Evolutionary conservation across 35 echinoderm and acorn worm species (phyloP).

Genomic region (Anneissia japonica): DNA sequence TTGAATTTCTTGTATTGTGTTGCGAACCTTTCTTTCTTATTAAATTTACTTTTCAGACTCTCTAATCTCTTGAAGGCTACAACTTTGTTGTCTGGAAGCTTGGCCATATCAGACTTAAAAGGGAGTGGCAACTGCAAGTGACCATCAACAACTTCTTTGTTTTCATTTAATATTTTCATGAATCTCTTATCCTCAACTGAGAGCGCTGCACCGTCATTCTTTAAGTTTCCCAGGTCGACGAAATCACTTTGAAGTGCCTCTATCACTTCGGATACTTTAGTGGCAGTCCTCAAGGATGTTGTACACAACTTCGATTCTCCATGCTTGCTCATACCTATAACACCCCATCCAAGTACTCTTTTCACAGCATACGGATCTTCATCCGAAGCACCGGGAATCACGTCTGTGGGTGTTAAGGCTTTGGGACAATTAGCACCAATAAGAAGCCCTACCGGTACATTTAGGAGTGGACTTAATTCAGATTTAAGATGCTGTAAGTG

Average conservation of each 20-base stretch:
- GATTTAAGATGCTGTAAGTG: constrained; percentile 20
- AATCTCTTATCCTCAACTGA: constrained; percentile 19
- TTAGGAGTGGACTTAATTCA: constrained; percentile 5
- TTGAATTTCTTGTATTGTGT: constrained; percentile 31
- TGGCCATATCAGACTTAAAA: neutral
- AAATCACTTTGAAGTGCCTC: neutral
- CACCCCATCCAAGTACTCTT: constrained; percentile 56
- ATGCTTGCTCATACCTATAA: constrained; percentile 16
- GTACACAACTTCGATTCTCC: neutral
- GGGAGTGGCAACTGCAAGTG: constrained; percentile 19
- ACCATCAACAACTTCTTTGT: neutral
- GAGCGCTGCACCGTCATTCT: neutral
- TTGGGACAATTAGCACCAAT: constrained; percentile 35
- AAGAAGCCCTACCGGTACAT: constrained; percentile 21
- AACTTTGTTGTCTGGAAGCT: constrained; percentile 37
- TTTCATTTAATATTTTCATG: neutral
- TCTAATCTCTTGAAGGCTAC: constrained; percentile 8
- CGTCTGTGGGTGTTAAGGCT: constrained; percentile 36
- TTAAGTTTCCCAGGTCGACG: neutral
- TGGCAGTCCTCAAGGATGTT: neutral
- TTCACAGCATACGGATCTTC: constrained; percentile 56
- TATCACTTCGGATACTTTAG: constrained; percentile 42
- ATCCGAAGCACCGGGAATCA: constrained; percentile 21
- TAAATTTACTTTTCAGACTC: constrained; percentile 5
- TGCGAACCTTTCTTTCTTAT: neutral